These are phyloP conservation scores for Poeciliopsis infans DNA, from an alignment of 2,797 vertebrate species.

Conservation along the genomic window DNA sequence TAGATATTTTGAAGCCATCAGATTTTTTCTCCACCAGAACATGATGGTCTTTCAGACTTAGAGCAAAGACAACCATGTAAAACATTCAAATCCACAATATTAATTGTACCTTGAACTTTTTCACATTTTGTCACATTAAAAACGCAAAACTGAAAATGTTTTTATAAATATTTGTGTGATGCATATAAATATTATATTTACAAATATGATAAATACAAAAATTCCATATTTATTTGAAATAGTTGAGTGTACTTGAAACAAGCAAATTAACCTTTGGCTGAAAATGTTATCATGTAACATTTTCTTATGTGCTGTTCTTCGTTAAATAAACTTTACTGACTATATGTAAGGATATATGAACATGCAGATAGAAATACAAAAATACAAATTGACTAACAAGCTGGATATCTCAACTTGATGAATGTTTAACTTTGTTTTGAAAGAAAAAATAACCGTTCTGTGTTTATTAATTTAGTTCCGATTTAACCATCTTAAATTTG, in stretches of 20 bases:
- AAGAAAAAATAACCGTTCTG: neutral
- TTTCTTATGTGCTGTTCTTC: too few relatives aligned
- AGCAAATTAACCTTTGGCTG: too few relatives aligned
- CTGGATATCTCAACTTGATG: neutral
- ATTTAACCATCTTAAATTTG: neutral
- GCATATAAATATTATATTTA: neutral
- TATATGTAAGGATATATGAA: neutral
- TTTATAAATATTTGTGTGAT: too few relatives aligned
- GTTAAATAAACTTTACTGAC: too few relatives aligned
- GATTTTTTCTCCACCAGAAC: conserved; percentile 18
- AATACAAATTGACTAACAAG: neutral
- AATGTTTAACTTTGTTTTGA: neutral
- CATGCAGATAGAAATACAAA: neutral
- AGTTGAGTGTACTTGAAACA: neutral
- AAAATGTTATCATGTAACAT: too few relatives aligned
- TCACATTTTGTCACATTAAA: neutral
- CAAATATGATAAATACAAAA: neutral
- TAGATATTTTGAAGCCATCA: conserved; percentile 13
- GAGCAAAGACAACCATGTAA: neutral
- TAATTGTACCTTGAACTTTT: neutral
- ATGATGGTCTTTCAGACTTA: conserved; percentile 19
- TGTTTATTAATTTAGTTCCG: neutral
- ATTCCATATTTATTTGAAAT: neutral
- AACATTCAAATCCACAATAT: neutral
- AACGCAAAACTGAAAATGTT: too few relatives aligned